Conservation (phyloP, 2,113 vertebrate genomes). For the Zosterops lateralis region DNA sequence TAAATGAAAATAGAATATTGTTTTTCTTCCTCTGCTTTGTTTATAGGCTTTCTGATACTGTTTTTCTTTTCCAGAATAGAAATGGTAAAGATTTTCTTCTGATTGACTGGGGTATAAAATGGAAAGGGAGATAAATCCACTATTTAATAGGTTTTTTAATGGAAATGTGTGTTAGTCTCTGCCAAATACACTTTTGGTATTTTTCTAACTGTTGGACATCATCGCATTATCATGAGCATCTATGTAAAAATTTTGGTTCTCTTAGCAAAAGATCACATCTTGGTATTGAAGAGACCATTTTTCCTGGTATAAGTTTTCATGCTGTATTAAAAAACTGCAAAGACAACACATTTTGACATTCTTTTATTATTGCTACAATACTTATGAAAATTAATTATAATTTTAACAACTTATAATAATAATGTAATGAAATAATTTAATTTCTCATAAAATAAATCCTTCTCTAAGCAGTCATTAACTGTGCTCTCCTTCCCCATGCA, state of each 20-base stretch:
- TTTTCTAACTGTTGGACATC: neutral
- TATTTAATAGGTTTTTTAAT: neutral
- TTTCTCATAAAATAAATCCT: neutral
- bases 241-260: neutral
- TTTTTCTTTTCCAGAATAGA: neutral
- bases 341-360: conserved; percentile 42
- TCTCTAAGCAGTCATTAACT: conserved; percentile 29
- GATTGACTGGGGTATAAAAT: neutral
- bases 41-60: neutral
- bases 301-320: neutral
- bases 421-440: conserved; percentile 5
- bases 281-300: neutral
- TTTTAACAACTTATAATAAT: conserved; percentile 25
- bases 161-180: neutral
- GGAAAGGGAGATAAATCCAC: neutral
- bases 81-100: neutral
- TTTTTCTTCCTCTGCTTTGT: neutral
- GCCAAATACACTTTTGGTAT: neutral
- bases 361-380: conserved; percentile 17
- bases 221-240: neutral
- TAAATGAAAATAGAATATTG: neutral
- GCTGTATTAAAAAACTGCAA: conserved; percentile 26
- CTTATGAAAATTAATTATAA: conserved; percentile 47
- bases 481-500: neutral
- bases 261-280: neutral